A percentile compares a stretch with the other conserved stretches of the same genome.
Conservation (phyloP, 2,113 vertebrate species). For the human (Homo sapiens) region DNA sequence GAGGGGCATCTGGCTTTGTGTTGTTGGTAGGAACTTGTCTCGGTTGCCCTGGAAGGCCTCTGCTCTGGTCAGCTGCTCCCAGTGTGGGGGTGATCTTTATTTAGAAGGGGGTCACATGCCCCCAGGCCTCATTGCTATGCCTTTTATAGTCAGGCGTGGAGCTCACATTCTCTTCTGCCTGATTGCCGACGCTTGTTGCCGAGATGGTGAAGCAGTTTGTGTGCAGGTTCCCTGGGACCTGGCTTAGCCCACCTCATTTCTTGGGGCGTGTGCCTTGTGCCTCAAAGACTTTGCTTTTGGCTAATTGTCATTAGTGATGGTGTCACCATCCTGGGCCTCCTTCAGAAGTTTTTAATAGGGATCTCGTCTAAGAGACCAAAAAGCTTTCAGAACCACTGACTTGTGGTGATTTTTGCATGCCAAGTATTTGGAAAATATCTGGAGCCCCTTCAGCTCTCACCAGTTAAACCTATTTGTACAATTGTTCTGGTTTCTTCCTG, state of each 20-base stretch:
- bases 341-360: neutral
- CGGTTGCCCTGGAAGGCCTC: neutral
- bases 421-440: neutral
- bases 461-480: too few relatives aligned
- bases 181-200: neutral
- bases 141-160: slow-evolving; percentile 61
- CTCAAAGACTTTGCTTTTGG: neutral
- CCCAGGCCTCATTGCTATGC: slow-evolving; percentile 29
- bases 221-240: neutral
- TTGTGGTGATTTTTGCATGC: neutral
- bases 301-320: neutral
- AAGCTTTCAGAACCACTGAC: neutral
- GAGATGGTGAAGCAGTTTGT: neutral
- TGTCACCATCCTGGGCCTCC: neutral
- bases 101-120: slow-evolving; percentile 73
- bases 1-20: neutral
- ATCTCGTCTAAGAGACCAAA: neutral
- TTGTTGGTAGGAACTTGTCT: neutral
- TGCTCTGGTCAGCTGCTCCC: slow-evolving; percentile 55
- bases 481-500: neutral
- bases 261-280: neutral
- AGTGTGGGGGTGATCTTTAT: slow-evolving; percentile 67
- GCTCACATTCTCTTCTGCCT: slow-evolving; percentile 19
- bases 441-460: neutral
- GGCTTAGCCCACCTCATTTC: neutral